Evolutionary conservation across 2,888 invertebrate species (phyloP).

Genomic region (Pocota personata): DNA sequence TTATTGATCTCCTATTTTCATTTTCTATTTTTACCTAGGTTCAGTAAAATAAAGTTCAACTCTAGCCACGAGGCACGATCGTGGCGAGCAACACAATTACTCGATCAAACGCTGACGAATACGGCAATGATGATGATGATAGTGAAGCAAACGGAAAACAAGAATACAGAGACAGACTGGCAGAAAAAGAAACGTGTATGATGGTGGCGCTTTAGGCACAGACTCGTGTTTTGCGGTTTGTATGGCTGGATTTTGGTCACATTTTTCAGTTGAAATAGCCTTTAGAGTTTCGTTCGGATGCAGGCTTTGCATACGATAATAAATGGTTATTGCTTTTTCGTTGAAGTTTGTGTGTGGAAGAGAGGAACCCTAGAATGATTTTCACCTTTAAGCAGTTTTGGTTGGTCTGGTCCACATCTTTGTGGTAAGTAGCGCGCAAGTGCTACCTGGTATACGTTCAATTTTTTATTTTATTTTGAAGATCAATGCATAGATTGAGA

Average conservation of each 20-base stretch:
- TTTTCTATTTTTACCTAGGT: conserved; percentile 15
- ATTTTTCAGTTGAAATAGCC: conserved; percentile 51
- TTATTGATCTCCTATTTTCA: conserved; percentile 44
- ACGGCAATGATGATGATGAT: conserved; percentile 18
- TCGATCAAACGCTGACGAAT: conserved; percentile 37
- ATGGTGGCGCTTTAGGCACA: conserved; percentile 12
- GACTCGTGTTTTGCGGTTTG: conserved; percentile 21
- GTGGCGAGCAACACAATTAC: conserved; percentile 53
- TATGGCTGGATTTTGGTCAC: conserved; percentile 50
- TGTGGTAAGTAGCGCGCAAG: conserved; percentile 50
- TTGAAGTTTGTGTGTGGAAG: neutral
- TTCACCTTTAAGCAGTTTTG: conserved; percentile 57
- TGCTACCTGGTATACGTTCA: conserved; percentile 24
- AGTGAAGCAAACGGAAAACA: neutral
- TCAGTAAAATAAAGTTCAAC: conserved; percentile 49
- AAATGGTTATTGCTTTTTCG: conserved; percentile 62
- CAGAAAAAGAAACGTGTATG: conserved; percentile 5
- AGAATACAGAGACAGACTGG: neutral
- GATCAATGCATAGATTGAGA: conserved; percentile 64
- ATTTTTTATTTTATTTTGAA: conserved; percentile 29
- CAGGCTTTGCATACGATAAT: conserved; percentile 38
- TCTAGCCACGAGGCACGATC: conserved; percentile 42
- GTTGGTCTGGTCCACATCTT: conserved; percentile 43
- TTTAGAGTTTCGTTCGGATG: conserved; percentile 20
- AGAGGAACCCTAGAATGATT: conserved; percentile 18